Evolutionary conservation across 2,797 vertebrate genomes (phyloP).

Genomic region (Pseudomugil gertrudae): DNA sequence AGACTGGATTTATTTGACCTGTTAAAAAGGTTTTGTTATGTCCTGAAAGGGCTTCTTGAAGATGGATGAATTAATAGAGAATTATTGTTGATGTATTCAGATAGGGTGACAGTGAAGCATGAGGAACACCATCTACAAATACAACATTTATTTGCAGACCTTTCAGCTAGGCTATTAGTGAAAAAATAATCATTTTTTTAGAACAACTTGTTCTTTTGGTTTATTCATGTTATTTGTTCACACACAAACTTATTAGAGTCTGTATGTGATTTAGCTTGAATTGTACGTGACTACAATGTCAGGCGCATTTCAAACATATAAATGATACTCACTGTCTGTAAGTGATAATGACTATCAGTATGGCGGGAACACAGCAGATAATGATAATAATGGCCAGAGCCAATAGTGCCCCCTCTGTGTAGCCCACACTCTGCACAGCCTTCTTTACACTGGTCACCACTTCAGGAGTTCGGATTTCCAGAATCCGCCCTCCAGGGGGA

Average conservation of each 20-base stretch:
- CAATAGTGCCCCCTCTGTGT: slow-evolving; percentile 93
- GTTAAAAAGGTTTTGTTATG: background rate
- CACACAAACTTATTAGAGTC: slow-evolving; percentile 3
- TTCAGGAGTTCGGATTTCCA: slow-evolving; percentile 94
- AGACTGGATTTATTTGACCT: background rate
- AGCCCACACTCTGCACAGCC: slow-evolving; percentile 90
- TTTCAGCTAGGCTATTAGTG: background rate
- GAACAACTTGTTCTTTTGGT: slow-evolving; percentile 2
- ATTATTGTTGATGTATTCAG: no score
- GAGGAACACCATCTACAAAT: background rate
- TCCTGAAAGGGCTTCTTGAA: background rate
- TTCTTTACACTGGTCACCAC: slow-evolving; percentile 94
- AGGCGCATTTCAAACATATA: background rate
- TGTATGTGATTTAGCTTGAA: background rate
- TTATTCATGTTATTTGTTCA: background rate
- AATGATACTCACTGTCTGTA: slow-evolving; percentile 89
- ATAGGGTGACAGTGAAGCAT: background rate
- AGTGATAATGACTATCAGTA: slow-evolving; percentile 95
- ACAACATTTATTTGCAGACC: no score
- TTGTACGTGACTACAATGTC: background rate
- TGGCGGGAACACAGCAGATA: slow-evolving; percentile 94
- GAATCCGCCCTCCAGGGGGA: slow-evolving; percentile 92
- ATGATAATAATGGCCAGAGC: slow-evolving; percentile 96
- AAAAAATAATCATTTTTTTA: background rate
- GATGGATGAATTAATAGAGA: background rate